Base-by-base conservation (phyloP, 2,888 invertebrate genomes). In the Chymomyza amoena region DNA sequence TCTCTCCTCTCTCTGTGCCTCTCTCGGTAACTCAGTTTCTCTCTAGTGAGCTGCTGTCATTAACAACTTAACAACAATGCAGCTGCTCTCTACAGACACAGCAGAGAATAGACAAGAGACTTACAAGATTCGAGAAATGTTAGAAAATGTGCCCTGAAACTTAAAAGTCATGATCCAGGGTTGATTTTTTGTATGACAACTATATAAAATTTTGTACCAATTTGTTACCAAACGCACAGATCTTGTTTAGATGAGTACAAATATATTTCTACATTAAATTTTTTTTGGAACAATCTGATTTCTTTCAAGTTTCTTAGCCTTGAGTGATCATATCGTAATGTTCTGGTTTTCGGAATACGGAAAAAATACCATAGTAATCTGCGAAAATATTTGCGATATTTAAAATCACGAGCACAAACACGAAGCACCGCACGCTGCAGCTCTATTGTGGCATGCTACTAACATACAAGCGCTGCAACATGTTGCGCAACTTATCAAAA, bases 401-500 rank as follows among this genome's bases (percentile, higher is more conserved):
- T 13, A 45, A 45, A 13, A 45, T 45, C 39, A 15, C 39, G 39
- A 45, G 39, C 39, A 36, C 5, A 36, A 36, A 9, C 36, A 45
- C 39, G 39, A 45, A 45, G 10, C 39, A 45, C 13, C 4, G 13
- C 39, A 13, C 0, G 4, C 39, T 45, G n/a, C 13, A 45, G 13
- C 39, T 45, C 39, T 13, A 45, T 45, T 45, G 39, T 45, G 39
- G 39, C 39, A 45, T 45, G 39, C 25, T 25, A 15, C 32, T 32
- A 59, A 59, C 28, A 59, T 59, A 52, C 62, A 64, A 64, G 32
- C 69, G n/a, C 45, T 51, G 75, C 76, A 84, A 79, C 83, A 84
- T 78, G 79, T 80, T 78, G 76, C 80, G 75, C 75, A 80, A 86
- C 78, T 80, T 83, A 83, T 86, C 84, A 83, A 81, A 81, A 86